Evolutionary conservation across 2,888 invertebrate genomes (phyloP), one percentile per base, ranked within the genome.

Genomic region (Epinotia bilunana): DNA sequence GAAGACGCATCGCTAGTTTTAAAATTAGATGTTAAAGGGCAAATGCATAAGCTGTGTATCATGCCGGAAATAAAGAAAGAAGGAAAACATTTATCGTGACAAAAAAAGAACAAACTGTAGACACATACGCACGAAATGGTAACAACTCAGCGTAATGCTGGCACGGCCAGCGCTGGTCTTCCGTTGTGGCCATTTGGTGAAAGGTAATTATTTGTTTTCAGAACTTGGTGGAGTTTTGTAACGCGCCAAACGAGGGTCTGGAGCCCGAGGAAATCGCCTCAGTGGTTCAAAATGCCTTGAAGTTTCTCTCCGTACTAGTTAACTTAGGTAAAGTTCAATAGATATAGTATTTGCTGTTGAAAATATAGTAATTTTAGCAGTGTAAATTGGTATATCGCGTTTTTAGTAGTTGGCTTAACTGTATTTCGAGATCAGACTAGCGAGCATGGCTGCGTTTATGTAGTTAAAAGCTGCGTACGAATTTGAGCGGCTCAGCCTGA

Each of bases 231-330:
- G 82, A 78, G 0, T 77, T 93, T 0, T 92, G 91, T 72, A 83
- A 81, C 58, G 83, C 84, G 0, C 84, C 88, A 0, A 88, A 88
- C 1, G 91, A 91, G 4, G 81, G 78, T 39, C 85, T 81, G 0
- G 93, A 93, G 71, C 87, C 89, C 0, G 93, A 92, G 64, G 87
- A 82, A 12, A 77, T 84, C 0, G 77, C 79, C 0, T 84, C 82
- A 33, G 92, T 93, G 65, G 82, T 93, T 1, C 82, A 85, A n/a
- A 86, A 90, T 78, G 84, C 86, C 0, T 83, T 94, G 28, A 93
- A 91, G 78, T 92, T 91, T 74, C 84, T 93, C 2, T 91, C 91
- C 0, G 90, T 90, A 1, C 77, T 94, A 5, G 86, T 92, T 18
- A 86, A 81, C 79, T 87, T 93, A 67, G 93, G 93, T 90, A 82